Evolutionary conservation across 1,140 invertebrate genomes (phyloP).

Genomic region (Heliothis subflexa): DNA sequence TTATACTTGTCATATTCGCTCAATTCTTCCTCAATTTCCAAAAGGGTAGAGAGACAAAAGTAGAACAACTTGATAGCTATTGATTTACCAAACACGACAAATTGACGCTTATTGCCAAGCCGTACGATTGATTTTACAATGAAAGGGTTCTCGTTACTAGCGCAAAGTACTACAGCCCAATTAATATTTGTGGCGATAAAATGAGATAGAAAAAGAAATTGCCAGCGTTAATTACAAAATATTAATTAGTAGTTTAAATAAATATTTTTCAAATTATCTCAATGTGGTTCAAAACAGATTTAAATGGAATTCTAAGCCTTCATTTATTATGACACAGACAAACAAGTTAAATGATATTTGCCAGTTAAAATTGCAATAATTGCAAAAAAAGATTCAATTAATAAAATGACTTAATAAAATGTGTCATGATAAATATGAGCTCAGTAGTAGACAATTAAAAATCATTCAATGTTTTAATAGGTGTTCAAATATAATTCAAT

Average conservation of each 20-base stretch:
- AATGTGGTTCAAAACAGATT: conserved; percentile 12
- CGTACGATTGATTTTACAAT: conserved; percentile 19
- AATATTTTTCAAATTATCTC: conserved; percentile 19
- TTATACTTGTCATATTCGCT: not conserved
- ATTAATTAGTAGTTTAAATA: not conserved
- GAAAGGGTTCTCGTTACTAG: conserved; percentile 1
- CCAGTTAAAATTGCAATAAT: too few species aligned
- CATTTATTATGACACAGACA: conserved; percentile 1
- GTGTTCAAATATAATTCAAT: conserved; percentile 16
- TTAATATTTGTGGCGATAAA: not conserved
- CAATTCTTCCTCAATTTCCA: not conserved
- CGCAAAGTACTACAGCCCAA: conserved; percentile 4
- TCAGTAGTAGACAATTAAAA: not conserved
- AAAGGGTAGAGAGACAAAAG: conserved; percentile 26
- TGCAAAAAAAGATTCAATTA: not conserved
- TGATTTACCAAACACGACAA: not conserved
- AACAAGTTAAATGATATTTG: not conserved
- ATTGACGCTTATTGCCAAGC: not conserved
- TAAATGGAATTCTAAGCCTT: not conserved
- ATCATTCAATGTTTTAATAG: conserved; percentile 34
- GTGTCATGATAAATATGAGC: conserved; percentile 8
- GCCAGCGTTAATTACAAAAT: not conserved
- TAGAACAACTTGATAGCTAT: not conserved
- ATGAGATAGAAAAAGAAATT: not conserved
- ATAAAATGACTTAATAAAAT: not conserved